These are phyloP conservation scores for Drepana arcuata DNA, from an alignment of 1,140 invertebrate species.

Conservation along the genomic window DNA sequence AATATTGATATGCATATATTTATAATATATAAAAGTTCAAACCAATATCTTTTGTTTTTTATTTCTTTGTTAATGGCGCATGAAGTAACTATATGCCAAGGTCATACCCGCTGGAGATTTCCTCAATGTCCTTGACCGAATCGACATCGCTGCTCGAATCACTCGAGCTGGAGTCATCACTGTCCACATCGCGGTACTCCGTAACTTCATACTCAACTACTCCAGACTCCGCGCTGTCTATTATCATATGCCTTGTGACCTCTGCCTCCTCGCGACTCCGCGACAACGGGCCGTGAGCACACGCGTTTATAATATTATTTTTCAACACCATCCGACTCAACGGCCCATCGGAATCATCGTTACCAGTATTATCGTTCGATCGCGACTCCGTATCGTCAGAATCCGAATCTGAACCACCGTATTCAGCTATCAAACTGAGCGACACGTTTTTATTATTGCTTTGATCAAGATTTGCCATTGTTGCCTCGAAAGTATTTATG, in stretches of 20 bases:
- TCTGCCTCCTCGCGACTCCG: conserved; percentile 16
- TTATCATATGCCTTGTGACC: conserved; percentile 52
- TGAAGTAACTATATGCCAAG: no score
- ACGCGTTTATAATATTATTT: conserved; percentile 67
- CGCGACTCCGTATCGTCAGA: conserved; percentile 46
- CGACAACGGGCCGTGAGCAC: conserved; percentile 55
- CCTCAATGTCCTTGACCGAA: conserved; percentile 53
- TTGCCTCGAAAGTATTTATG: conserved; percentile 1
- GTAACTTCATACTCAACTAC: conserved; percentile 56
- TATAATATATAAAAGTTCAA: no score
- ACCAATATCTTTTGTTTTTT: no score
- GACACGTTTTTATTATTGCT: conserved; percentile 63
- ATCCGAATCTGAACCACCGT: conserved; percentile 55
- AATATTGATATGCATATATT: no score
- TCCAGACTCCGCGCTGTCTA: conserved; percentile 48
- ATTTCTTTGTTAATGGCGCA: no score
- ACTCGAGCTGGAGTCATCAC: conserved; percentile 41
- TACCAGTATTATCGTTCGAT: conserved; percentile 39
- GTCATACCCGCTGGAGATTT: conserved; percentile 55
- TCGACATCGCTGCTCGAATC: conserved; percentile 57
- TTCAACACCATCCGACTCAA: conserved; percentile 65
- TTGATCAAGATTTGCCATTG: conserved; percentile 57
- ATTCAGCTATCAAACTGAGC: conserved; percentile 56
- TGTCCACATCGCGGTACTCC: conserved; percentile 49
- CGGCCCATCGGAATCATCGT: conserved; percentile 50